Evolutionary conservation across 2,888 invertebrate species (phyloP).

Genomic region (Coremacera marginata): DNA sequence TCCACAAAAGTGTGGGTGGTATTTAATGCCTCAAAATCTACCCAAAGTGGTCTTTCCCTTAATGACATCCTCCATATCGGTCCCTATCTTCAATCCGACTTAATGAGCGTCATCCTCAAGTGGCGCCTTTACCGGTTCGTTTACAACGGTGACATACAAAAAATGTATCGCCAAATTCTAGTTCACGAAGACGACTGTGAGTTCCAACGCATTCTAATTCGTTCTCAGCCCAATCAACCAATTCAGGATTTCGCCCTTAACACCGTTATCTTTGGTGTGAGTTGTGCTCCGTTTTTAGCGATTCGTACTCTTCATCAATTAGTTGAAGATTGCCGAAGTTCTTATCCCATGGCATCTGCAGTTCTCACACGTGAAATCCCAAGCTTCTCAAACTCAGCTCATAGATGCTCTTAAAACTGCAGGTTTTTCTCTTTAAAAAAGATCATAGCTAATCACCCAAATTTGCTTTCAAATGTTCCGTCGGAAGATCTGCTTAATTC

Average conservation of each 20-base stretch:
- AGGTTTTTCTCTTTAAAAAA: slow-evolving; percentile 13
- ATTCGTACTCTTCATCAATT: slow-evolving; percentile 25
- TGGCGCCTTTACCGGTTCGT: slow-evolving; percentile 12
- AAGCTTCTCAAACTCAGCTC: not conserved
- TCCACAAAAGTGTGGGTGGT: no score
- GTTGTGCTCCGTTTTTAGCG: no score
- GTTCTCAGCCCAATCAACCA: not conserved
- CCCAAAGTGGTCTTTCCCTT: not conserved
- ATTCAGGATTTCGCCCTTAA: slow-evolving; percentile 2
- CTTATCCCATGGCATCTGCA: not conserved
- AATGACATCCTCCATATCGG: not conserved
- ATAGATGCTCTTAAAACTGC: not conserved
- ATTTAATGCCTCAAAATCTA: not conserved
- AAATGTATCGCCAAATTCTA: slow-evolving; percentile 14
- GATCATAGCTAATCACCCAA: not conserved
- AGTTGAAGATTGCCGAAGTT: not conserved
- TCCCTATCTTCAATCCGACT: not conserved
- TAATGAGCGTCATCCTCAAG: not conserved
- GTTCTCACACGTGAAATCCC: slow-evolving; percentile 9
- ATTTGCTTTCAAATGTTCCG: not conserved
- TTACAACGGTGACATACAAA: slow-evolving; percentile 27
- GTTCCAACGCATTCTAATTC: slow-evolving; percentile 3
- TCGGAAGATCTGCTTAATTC: slow-evolving; percentile 16
- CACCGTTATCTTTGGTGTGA: slow-evolving; percentile 13
- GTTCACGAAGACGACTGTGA: not conserved